These are phyloP conservation scores for Ploceus nigricollis DNA, from an alignment of 2,113 vertebrate genomes.

Conservation along the genomic window DNA sequence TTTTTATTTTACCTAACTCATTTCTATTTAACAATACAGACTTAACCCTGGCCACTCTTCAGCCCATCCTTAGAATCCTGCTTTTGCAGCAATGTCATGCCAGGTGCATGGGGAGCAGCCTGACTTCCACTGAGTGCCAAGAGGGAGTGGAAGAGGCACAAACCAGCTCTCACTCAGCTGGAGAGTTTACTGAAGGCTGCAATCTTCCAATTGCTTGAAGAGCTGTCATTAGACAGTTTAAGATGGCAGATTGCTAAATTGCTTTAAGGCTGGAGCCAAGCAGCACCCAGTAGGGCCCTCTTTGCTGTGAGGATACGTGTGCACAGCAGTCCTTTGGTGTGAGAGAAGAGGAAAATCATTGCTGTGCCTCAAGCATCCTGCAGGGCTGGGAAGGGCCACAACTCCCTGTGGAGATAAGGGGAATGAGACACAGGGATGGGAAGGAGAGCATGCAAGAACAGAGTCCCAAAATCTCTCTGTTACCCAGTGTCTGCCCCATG, in stretches of 20 bases:
- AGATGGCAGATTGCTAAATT: conserved; percentile 51
- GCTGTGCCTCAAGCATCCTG: background rate
- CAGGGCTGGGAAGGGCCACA: background rate
- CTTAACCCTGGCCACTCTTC: background rate
- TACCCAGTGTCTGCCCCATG: background rate
- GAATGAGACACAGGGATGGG: background rate
- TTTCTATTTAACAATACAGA: background rate
- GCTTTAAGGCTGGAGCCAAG: conserved; percentile 8
- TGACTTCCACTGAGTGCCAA: background rate
- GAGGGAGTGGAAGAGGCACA: background rate
- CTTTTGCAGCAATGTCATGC: background rate
- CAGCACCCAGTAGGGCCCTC: background rate
- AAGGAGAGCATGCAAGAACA: background rate
- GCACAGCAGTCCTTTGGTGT: accelerated
- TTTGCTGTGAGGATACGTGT: background rate
- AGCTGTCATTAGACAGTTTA: conserved; percentile 56
- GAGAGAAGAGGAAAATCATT: background rate
- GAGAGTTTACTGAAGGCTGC: conserved; percentile 23
- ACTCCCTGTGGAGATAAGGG: background rate
- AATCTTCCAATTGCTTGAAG: conserved; percentile 62
- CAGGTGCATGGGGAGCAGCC: background rate
- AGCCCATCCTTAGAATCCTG: background rate
- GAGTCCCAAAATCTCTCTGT: background rate
- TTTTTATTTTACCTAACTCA: background rate
- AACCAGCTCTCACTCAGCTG: conserved; percentile 12